These are phyloP conservation scores for Ibidorhyncha struthersii DNA, from an alignment of 2,113 vertebrate genomes.

Conservation along the genomic window DNA sequence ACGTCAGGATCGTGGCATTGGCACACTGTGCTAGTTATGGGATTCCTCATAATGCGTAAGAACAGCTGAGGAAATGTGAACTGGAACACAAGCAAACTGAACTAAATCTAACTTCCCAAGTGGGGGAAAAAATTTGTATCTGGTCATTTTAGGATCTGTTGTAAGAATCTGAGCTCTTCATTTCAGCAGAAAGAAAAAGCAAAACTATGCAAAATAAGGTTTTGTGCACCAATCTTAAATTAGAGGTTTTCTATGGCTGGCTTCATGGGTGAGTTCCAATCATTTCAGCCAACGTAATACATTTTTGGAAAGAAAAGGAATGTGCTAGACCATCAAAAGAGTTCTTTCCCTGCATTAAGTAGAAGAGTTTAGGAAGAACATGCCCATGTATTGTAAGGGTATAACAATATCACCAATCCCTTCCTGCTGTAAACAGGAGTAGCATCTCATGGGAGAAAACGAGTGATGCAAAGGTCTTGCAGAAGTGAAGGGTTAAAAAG, in stretches of 20 bases:
- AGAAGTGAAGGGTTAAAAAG: conserved; percentile 28
- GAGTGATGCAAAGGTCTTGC: not conserved
- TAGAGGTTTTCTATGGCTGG: not conserved
- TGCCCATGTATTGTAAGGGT: not conserved
- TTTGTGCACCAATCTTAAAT: not conserved
- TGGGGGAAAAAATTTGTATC: not conserved
- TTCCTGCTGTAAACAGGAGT: not conserved
- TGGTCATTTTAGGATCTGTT: not conserved
- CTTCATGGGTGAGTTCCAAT: not conserved
- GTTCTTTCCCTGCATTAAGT: not conserved
- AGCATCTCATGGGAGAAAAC: not conserved
- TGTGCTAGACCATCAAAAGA: not conserved
- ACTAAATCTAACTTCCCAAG: not conserved
- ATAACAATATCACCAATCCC: not conserved
- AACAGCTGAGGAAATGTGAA: not conserved
- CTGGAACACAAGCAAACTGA: not conserved
- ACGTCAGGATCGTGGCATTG: not conserved
- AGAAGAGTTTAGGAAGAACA: not conserved
- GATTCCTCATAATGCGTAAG: not conserved
- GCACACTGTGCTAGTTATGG: not conserved
- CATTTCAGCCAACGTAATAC: not conserved
- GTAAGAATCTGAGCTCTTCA: not conserved
- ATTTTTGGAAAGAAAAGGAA: not conserved
- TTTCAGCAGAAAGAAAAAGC: not conserved
- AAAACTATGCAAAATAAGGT: not conserved